Conservation (phyloP, 2,797 vertebrate genomes). For the Neosalanx taihuensis region DNA sequence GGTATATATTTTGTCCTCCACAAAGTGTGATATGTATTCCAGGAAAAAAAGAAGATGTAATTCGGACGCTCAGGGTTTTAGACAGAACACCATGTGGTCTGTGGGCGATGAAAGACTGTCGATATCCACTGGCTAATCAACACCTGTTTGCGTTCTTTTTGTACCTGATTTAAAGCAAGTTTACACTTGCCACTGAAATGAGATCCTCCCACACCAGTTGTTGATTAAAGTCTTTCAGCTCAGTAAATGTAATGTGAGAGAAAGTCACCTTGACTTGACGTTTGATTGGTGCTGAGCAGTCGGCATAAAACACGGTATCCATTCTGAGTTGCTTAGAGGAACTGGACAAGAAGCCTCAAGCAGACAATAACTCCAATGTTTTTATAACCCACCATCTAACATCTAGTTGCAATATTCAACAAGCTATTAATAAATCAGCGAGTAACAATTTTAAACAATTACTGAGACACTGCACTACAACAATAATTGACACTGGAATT, state of each 20-base stretch:
- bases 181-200: constrained; percentile 22
- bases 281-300: no score
- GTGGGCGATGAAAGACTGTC: constrained; percentile 15
- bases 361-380: no score
- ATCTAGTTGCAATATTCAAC: no score
- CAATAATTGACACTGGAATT: no score
- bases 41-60: not conserved
- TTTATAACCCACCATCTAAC: no score
- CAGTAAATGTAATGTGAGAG: not conserved
- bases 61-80: not conserved
- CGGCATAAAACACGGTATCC: not conserved
- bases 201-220: constrained; percentile 16
- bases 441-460: no score
- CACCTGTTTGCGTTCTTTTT: constrained; percentile 33
- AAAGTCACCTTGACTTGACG: not conserved
- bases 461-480: no score
- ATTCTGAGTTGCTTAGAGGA: not conserved
- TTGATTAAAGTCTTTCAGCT: constrained; percentile 1
- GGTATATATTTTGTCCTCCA: no score
- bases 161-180: constrained; percentile 25
- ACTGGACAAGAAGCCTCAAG: not conserved
- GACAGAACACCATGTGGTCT: not conserved
- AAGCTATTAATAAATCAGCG: no score
- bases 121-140: constrained; percentile 48
- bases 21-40: no score